phyloP scores from a whole-genome alignment of 2,888 invertebrate genomes.

The Pachydiplax longipennis region DNA sequence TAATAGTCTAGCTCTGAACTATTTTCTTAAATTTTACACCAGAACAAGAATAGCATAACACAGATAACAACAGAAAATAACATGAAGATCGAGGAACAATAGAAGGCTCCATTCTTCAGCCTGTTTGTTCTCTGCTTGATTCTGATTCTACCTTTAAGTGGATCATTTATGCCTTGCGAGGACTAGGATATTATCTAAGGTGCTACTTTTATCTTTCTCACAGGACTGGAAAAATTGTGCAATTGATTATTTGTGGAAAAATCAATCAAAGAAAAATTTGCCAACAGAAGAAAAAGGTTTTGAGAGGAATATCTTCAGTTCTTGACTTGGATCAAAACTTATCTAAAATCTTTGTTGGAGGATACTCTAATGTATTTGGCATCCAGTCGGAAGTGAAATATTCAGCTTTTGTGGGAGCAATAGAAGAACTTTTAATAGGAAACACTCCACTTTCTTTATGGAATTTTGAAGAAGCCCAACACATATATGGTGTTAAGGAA shows the following conservation, averaged over 20 bases:
- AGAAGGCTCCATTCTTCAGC: no score
- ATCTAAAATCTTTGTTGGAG: slow-evolving; percentile 92
- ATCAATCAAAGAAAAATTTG: slow-evolving; percentile 68
- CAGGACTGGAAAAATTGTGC: slow-evolving; percentile 86
- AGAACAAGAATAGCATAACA: no score
- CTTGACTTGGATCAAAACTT: slow-evolving; percentile 87
- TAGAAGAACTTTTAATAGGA: slow-evolving; percentile 90
- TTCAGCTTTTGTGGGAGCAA: slow-evolving; percentile 84
- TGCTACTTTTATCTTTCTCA: background rate
- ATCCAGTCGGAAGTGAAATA: slow-evolving; percentile 74
- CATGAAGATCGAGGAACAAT: no score
- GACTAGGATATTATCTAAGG: background rate
- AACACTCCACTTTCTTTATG: slow-evolving; percentile 91
- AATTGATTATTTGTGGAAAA: slow-evolving; percentile 80
- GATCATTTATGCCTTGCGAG: no score
- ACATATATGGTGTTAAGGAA: slow-evolving; percentile 72
- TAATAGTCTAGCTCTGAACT: no score
- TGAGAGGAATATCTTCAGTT: slow-evolving; percentile 78
- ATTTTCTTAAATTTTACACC: no score
- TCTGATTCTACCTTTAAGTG: no score
- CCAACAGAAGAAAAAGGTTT: slow-evolving; percentile 61
- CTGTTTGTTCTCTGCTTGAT: no score
- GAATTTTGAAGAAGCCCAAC: slow-evolving; percentile 87
- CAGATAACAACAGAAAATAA: no score
- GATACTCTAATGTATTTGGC: slow-evolving; percentile 75